Percentiles rank a stretch among this genome's conserved stretches.
Conservation (phyloP, 1,140 invertebrate species). For the Lasioglossum albipes region DNA sequence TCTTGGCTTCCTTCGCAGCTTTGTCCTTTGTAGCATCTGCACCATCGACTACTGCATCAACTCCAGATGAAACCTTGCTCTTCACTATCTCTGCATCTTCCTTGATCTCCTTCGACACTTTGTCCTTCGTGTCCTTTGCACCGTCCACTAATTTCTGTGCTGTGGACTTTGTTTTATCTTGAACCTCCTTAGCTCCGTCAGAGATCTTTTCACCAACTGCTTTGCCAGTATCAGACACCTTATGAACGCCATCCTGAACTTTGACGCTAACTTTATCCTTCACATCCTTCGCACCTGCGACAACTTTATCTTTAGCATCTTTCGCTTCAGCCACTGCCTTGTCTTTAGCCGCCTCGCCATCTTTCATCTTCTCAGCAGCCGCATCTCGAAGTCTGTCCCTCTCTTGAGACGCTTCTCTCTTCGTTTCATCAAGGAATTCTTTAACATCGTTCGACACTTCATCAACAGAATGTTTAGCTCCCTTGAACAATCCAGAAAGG, state of each 20-base stretch:
- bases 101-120: not conserved
- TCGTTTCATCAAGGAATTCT: conserved; percentile 54
- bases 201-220: conserved; percentile 31
- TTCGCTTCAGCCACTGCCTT: conserved; percentile 22
- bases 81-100: not conserved
- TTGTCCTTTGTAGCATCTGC: conserved; percentile 36
- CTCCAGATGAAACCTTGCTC: not conserved
- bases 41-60: not conserved
- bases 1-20: conserved; percentile 62
- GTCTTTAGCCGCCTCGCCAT: conserved; percentile 47
- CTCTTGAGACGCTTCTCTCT: conserved; percentile 55
- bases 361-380: conserved; percentile 38
- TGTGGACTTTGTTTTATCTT: too few species aligned
- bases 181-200: conserved; percentile 10
- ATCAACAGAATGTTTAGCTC: conserved; percentile 33
- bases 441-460: conserved; percentile 40
- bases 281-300: not conserved
- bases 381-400: conserved; percentile 28
- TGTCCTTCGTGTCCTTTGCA: not conserved
- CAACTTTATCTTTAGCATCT: conserved; percentile 29
- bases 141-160: not conserved
- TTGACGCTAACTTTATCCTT: conserved; percentile 42
- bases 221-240: conserved; percentile 32
- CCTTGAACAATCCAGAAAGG: conserved; percentile 49
- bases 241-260: conserved; percentile 18